A percentile compares a stretch with the other conserved stretches of the same genome.
These are phyloP conservation scores for Erebia epiphron DNA, from an alignment of 2,888 invertebrate species.

Conservation along the genomic window DNA sequence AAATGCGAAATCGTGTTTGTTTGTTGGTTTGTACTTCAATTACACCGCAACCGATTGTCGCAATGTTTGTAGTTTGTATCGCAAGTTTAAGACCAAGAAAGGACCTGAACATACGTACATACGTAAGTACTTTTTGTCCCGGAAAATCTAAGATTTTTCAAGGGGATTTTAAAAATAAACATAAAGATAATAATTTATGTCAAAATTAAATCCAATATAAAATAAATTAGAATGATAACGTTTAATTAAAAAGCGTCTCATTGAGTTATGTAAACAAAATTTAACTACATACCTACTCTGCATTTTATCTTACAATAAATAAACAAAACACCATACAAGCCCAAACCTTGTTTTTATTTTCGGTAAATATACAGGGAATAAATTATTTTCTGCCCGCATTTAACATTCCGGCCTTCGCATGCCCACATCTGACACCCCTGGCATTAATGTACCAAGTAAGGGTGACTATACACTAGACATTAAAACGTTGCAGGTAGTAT, in stretches of 20 bases:
- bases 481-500: not conserved
- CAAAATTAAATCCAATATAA: not conserved
- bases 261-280: slow-evolving; percentile 7
- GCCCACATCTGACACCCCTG: slow-evolving; percentile 32
- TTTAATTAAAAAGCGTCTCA: not conserved
- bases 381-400: slow-evolving; percentile 25
- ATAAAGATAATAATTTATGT: too few relatives aligned
- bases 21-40: too few relatives aligned
- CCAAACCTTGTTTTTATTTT: slow-evolving; percentile 16
- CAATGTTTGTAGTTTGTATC: too few relatives aligned
- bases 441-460: slow-evolving; percentile 30
- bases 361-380: slow-evolving; percentile 22
- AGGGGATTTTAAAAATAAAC: too few relatives aligned
- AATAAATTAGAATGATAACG: not conserved
- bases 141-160: too few relatives aligned
- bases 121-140: too few relatives aligned
- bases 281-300: slow-evolving; percentile 3
- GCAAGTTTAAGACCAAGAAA: too few relatives aligned
- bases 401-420: slow-evolving; percentile 32
- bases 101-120: too few relatives aligned
- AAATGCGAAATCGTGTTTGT: too few relatives aligned
- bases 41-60: too few relatives aligned
- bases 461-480: not conserved
- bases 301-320: not conserved
- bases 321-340: not conserved